These are phyloP conservation scores for Argyrosomus japonicus DNA, from an alignment of 2,113 vertebrate genomes.

Conservation along the genomic window DNA sequence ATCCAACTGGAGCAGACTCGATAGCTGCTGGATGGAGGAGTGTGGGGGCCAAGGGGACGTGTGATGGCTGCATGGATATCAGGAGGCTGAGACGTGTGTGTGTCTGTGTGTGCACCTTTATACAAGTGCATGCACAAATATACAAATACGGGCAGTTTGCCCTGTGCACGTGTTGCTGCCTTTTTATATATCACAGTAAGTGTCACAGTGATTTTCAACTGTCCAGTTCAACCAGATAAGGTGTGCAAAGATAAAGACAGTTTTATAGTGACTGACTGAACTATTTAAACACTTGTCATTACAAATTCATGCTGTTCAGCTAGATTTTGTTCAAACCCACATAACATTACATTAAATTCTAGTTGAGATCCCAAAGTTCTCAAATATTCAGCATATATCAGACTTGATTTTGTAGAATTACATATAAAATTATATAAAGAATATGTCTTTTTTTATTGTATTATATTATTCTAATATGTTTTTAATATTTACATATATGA, in stretches of 20 bases:
- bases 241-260: background rate
- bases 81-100: background rate
- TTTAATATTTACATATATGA: background rate
- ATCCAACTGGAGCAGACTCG: conserved; percentile 54
- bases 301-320: background rate
- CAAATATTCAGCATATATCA: background rate
- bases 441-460: background rate
- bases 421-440: background rate
- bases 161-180: no score
- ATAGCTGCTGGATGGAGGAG: conserved; percentile 48
- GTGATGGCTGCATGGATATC: conserved; percentile 20
- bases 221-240: background rate
- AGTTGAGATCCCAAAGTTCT: background rate
- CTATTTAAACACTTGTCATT: background rate
- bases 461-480: no score
- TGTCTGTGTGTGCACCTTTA: background rate
- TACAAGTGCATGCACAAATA: no score
- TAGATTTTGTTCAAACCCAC: background rate
- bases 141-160: no score
- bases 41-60: background rate
- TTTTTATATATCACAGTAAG: no score
- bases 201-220: background rate
- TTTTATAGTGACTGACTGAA: background rate
- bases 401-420: background rate
- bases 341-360: background rate